These are phyloP conservation scores for Drosophila barbarae DNA, from an alignment of 2,888 invertebrate species.

Conservation along the genomic window DNA sequence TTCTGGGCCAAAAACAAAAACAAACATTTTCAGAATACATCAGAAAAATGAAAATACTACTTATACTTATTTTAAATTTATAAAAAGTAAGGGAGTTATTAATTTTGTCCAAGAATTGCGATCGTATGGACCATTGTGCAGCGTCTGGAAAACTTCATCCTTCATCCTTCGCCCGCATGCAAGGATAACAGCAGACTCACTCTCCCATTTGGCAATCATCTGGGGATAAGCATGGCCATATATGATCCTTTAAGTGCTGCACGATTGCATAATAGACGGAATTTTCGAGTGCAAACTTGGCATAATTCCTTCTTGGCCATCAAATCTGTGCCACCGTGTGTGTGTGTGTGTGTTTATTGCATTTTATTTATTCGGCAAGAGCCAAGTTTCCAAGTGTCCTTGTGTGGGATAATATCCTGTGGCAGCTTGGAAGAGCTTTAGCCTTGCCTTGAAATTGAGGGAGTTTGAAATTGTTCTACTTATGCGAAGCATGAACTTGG, in stretches of 20 bases:
- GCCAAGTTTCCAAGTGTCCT: neutral
- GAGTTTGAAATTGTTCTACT: neutral
- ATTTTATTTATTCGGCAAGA: constrained; percentile 12
- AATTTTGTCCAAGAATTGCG: too few relatives aligned
- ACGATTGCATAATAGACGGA: constrained; percentile 21
- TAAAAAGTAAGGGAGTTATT: too few relatives aligned
- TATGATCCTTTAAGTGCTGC: constrained; percentile 33
- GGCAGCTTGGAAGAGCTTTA: neutral
- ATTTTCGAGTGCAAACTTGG: constrained; percentile 28
- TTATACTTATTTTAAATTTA: too few relatives aligned
- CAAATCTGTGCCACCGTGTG: constrained; percentile 19
- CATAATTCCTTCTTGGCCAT: constrained; percentile 25
- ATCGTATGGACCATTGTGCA: neutral
- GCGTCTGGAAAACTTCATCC: constrained; percentile 28
- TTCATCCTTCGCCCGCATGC: neutral
- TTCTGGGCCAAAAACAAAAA: too few relatives aligned
- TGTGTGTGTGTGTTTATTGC: constrained; percentile 24
- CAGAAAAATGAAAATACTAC: too few relatives aligned
- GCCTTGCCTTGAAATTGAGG: neutral
- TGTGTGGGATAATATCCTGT: constrained; percentile 6
- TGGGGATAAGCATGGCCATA: constrained; percentile 29
- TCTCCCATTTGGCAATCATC: neutral
- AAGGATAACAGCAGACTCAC: neutral
- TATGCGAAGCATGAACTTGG: neutral
- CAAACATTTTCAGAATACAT: too few relatives aligned